These are phyloP conservation scores for Martes martes DNA, from an alignment of 2,113 vertebrate species.

Conservation along the genomic window DNA sequence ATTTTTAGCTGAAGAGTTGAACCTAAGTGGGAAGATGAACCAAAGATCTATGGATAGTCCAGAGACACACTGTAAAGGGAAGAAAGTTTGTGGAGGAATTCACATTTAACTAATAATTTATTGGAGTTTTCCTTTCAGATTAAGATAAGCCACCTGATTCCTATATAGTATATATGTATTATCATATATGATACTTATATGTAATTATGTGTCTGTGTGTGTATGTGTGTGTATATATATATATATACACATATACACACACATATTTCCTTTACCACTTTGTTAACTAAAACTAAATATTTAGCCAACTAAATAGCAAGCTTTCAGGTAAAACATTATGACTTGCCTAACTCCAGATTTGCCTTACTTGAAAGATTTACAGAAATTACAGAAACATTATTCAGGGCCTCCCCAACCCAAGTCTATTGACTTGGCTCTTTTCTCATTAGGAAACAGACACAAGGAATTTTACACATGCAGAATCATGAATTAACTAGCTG, in stretches of 20 bases:
- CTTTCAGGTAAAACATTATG: slow-evolving; percentile 38
- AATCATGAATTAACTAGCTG: not conserved
- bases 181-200: not conserved
- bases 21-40: not conserved
- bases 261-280: not conserved
- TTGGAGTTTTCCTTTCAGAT: not conserved
- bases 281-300: not conserved
- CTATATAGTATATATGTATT: not conserved
- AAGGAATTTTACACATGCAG: not conserved
- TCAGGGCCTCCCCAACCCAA: not conserved
- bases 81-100: not conserved
- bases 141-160: not conserved
- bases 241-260: too few species aligned
- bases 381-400: not conserved
- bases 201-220: not conserved
- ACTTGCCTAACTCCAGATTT: not conserved
- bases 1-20: not conserved
- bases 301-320: not conserved
- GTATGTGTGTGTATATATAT: too few species aligned
- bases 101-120: slow-evolving; percentile 5
- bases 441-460: slow-evolving; percentile 9
- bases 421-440: slow-evolving; percentile 17
- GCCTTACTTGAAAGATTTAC: slow-evolving; percentile 34
- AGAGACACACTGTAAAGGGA: not conserved
- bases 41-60: not conserved